Evolutionary conservation across 2,113 vertebrate genomes (phyloP).

Genomic region (Eurystomus gularis): DNA sequence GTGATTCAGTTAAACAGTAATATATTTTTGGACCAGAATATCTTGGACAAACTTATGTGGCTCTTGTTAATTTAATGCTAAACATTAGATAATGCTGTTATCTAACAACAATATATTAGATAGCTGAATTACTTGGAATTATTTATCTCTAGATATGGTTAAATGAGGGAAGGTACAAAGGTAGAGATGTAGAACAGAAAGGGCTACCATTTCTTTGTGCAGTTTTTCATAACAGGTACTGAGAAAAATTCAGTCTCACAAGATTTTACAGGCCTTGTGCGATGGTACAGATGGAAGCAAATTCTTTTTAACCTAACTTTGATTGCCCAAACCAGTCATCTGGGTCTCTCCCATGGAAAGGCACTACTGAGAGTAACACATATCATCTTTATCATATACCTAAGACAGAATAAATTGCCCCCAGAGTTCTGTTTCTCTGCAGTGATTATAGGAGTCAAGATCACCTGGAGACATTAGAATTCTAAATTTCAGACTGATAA

Average conservation of each 20-base stretch:
- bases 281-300: not conserved
- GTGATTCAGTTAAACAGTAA: not conserved
- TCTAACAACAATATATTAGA: not conserved
- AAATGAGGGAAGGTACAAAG: not conserved
- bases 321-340: not conserved
- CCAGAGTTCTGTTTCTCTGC: not conserved
- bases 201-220: not conserved
- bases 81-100: not conserved
- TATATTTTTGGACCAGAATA: not conserved
- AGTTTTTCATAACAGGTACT: not conserved
- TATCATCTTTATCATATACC: not conserved
- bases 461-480: not conserved
- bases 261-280: not conserved
- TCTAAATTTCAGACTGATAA: not conserved
- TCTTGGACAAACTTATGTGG: not conserved
- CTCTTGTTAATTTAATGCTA: not conserved
- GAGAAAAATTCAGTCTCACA: not conserved
- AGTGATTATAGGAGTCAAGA: not conserved
- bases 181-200: not conserved
- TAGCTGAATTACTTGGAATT: not conserved
- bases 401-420: not conserved
- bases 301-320: not conserved
- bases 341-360: not conserved
- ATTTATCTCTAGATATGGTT: not conserved
- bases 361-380: not conserved